phyloP scores from a whole-genome alignment of 2,888 invertebrate genomes.

The Protula sp. region DNA sequence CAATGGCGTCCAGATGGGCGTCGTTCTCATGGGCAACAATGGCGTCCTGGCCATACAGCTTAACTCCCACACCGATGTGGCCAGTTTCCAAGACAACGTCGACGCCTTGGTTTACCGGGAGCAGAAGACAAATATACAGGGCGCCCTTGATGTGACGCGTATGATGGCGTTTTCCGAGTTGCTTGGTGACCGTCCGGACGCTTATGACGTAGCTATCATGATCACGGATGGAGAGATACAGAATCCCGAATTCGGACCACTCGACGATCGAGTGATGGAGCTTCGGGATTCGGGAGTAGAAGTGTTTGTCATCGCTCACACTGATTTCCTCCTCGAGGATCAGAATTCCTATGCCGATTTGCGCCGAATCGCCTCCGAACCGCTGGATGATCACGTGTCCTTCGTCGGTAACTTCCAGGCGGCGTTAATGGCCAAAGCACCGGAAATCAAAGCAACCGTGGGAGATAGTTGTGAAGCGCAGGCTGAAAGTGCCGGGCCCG shows the following conservation, averaged over 20 bases:
- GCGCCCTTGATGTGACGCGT: neutral
- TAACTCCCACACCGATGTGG: neutral
- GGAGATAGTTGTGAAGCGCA: neutral
- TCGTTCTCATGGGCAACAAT: constrained; percentile 5
- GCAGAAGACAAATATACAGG: constrained; percentile 1
- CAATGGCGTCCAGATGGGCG: neutral
- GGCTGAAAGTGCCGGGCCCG: too few species aligned
- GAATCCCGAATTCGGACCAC: neutral
- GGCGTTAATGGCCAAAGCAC: neutral
- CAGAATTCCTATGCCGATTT: neutral
- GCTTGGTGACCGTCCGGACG: neutral
- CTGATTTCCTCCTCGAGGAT: neutral
- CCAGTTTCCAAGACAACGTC: neutral
- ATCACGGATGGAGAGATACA: constrained; percentile 8
- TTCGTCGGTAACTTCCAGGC: neutral
- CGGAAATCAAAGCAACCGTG: neutral
- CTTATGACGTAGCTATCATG: neutral
- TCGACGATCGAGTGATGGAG: neutral
- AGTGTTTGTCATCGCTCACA: constrained; percentile 2
- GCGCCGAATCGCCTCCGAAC: neutral
- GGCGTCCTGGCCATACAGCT: constrained; percentile 1
- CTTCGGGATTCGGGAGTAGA: constrained; percentile 2
- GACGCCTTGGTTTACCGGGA: neutral
- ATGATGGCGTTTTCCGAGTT: neutral
- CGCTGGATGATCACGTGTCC: neutral